These are phyloP conservation scores for Dysidea cf. avara DNA, from an alignment of 37 sponge, comb jelly and placozoan species.

Conservation along the genomic window DNA sequence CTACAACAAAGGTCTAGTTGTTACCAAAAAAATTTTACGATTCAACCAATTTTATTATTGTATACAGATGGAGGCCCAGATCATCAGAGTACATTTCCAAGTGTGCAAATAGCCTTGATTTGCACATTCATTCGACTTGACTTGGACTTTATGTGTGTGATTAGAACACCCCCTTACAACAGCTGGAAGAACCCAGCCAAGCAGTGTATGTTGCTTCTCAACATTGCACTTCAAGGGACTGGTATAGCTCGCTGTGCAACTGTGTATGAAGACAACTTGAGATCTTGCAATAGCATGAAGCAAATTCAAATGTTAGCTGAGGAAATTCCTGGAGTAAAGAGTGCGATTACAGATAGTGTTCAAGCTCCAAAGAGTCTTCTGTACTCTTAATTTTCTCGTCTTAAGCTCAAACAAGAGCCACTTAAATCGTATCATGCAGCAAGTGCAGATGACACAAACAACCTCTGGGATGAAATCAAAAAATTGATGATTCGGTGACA, in stretches of 20 bases:
- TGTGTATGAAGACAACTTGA: constrained; percentile 23
- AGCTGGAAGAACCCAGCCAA: constrained; percentile 42
- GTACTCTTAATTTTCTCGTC: constrained; percentile 12
- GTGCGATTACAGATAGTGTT: constrained; percentile 11
- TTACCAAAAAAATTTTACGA: constrained; percentile 20
- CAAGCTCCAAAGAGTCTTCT: constrained; percentile 10
- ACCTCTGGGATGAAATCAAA: constrained; percentile 11
- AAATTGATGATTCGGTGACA: constrained; percentile 11
- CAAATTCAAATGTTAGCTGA: constrained; percentile 14
- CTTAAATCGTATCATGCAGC: constrained; percentile 11
- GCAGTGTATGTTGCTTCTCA: constrained; percentile 29
- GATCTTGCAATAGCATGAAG: constrained; percentile 28
- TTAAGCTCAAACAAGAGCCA: constrained; percentile 25
- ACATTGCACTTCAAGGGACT: constrained; percentile 31
- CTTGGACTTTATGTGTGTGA: constrained; percentile 28
- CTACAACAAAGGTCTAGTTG: constrained; percentile 40
- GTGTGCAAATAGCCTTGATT: constrained; percentile 6
- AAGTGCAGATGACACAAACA: background rate
- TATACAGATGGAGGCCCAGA: constrained; percentile 20
- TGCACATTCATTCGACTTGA: constrained; percentile 21
- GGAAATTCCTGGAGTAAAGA: constrained; percentile 15
- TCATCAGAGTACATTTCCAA: constrained; percentile 14
- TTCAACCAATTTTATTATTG: background rate
- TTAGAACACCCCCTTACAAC: constrained; percentile 37
- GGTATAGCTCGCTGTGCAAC: constrained; percentile 20